phyloP scores from a whole-genome alignment of 2,113 vertebrate species.

The Trematomus loennbergii region DNA sequence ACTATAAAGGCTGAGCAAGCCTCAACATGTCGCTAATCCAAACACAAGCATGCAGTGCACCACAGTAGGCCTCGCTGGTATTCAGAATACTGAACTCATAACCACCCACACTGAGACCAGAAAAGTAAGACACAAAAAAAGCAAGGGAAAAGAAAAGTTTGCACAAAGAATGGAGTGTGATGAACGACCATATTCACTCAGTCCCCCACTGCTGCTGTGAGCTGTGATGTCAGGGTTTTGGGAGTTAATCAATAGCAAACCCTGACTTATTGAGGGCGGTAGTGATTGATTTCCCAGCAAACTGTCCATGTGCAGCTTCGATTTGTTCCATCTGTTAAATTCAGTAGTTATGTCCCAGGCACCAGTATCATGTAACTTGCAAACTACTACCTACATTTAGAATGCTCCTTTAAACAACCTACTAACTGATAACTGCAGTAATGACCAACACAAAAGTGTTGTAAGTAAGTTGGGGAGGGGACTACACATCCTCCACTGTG shows the following conservation, averaged over 20 bases:
- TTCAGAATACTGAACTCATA: conserved; percentile 48
- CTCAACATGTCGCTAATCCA: conserved; percentile 67
- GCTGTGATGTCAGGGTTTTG: conserved; percentile 44
- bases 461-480: too few species aligned
- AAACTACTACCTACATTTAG: background rate
- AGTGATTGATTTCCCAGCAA: conserved; percentile 66
- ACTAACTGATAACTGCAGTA: background rate
- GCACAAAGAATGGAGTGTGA: background rate
- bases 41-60: conserved; percentile 49
- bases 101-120: conserved; percentile 45
- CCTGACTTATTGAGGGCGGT: conserved; percentile 55
- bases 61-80: conserved; percentile 48
- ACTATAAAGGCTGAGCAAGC: conserved; percentile 55
- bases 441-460: too few species aligned
- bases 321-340: conserved; percentile 64
- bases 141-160: conserved; percentile 1
- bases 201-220: conserved; percentile 17
- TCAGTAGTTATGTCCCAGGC: conserved; percentile 38
- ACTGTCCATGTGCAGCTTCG: conserved; percentile 65
- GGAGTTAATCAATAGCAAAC: conserved; percentile 59
- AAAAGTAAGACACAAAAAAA: conserved; percentile 13
- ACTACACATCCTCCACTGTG: too few species aligned
- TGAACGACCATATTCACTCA: conserved; percentile 1
- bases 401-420: background rate
- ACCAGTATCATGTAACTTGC: background rate